phyloP scores from a whole-genome alignment of 2,797 vertebrate genomes.

The Semotilus atromaculatus region DNA sequence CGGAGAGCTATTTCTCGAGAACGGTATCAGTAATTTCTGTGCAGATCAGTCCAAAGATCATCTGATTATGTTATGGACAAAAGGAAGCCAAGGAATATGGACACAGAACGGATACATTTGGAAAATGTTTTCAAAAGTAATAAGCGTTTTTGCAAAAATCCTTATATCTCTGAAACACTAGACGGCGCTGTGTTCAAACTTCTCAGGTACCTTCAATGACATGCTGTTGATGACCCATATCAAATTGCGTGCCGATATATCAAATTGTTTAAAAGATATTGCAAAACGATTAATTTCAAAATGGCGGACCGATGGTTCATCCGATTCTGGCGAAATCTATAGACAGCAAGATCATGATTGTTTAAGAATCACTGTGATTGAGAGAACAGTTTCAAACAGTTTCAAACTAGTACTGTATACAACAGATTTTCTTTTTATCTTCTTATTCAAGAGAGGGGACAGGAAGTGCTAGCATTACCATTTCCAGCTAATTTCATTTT shows the following conservation, averaged over 20 bases:
- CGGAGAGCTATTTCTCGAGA: not conserved
- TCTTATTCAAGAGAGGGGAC: not conserved
- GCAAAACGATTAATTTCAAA: not conserved
- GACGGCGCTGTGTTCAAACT: not conserved
- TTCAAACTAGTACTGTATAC: not conserved
- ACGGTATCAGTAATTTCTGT: not conserved
- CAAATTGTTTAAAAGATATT: not conserved
- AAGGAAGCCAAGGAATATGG: not conserved
- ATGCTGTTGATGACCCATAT: not conserved
- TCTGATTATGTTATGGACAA: not conserved
- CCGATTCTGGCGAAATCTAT: not conserved
- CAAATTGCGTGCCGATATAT: not conserved
- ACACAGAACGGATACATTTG: not conserved
- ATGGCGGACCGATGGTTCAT: not conserved
- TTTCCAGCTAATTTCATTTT: constrained; percentile 28
- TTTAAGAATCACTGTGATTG: not conserved
- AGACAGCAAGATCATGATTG: not conserved
- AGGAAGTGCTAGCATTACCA: constrained; percentile 1
- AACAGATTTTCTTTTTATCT: not conserved
- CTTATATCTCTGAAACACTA: not conserved
- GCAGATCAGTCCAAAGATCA: not conserved
- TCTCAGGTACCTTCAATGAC: not conserved
- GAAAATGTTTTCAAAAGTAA: not conserved
- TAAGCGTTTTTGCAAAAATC: not conserved
- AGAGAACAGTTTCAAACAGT: not conserved